These are phyloP conservation scores for Microplitis demolitor DNA, from an alignment of 1,140 invertebrate species.

Conservation along the genomic window DNA sequence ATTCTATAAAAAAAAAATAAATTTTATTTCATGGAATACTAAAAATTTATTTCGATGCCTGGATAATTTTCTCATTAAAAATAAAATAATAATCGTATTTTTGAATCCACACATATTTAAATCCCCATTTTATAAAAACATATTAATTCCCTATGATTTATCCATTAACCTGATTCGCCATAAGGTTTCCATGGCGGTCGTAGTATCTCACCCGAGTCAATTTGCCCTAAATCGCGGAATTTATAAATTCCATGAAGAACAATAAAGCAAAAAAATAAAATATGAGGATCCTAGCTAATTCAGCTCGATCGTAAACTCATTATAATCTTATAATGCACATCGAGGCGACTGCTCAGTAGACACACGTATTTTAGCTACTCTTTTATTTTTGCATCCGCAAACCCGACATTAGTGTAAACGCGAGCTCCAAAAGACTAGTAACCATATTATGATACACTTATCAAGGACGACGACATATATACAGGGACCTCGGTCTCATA, in stretches of 20 bases:
- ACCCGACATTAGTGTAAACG: slow-evolving; percentile 57
- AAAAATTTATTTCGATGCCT: too few species aligned
- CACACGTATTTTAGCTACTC: too few species aligned
- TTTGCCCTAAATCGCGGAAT: slow-evolving; percentile 1
- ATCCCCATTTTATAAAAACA: background rate
- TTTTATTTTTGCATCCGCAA: slow-evolving; percentile 24
- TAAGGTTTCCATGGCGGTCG: background rate
- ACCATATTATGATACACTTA: slow-evolving; percentile 39
- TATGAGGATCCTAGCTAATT: too few species aligned
- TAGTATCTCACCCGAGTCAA: slow-evolving; percentile 8
- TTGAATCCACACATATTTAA: too few species aligned
- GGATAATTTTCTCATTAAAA: too few species aligned
- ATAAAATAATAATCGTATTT: too few species aligned
- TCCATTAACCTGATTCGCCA: background rate
- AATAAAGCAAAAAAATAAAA: too few species aligned
- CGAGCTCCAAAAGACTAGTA: slow-evolving; percentile 44
- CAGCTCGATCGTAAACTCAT: slow-evolving; percentile 50
- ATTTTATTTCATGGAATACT: too few species aligned
- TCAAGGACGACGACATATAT: background rate
- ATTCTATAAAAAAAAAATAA: too few species aligned
- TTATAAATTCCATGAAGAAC: slow-evolving; percentile 9
- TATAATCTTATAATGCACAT: slow-evolving; percentile 49
- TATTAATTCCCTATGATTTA: background rate
- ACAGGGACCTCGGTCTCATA: too few species aligned
- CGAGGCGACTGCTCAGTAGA: background rate